These are phyloP conservation scores for Lucilia sericata DNA, from an alignment of 1,140 invertebrate genomes.

Conservation along the genomic window DNA sequence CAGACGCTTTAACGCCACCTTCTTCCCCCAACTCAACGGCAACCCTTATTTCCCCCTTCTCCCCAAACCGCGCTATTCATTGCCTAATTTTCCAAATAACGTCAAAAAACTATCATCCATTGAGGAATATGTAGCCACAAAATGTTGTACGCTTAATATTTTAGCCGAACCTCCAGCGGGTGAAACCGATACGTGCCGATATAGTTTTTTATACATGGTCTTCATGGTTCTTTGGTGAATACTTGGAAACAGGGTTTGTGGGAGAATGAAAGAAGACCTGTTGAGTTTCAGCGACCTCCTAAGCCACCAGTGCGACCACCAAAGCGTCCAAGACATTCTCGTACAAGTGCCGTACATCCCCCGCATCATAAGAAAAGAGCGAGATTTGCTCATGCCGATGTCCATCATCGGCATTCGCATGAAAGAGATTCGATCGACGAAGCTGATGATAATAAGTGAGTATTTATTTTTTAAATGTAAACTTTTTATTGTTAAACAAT, in stretches of 20 bases:
- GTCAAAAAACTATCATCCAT: neutral
- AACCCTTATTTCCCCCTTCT: conserved; percentile 43
- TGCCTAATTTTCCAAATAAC: conserved; percentile 23
- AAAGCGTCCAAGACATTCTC: conserved; percentile 62
- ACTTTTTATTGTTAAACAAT: no score
- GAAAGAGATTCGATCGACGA: conserved; percentile 18
- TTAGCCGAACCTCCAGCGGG: conserved; percentile 65
- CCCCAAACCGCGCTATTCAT: conserved; percentile 1
- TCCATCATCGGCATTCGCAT: conserved; percentile 2
- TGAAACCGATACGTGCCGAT: conserved; percentile 68
- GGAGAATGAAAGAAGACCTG: conserved; percentile 67
- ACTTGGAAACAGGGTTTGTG: conserved; percentile 73
- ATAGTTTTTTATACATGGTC: conserved; percentile 73
- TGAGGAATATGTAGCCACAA: conserved; percentile 52
- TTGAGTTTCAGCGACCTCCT: conserved; percentile 63
- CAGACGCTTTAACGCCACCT: conserved; percentile 3
- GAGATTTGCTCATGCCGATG: conserved; percentile 53
- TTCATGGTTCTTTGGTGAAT: conserved; percentile 71
- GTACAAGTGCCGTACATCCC: conserved; percentile 55
- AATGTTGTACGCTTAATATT: conserved; percentile 67
- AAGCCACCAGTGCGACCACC: conserved; percentile 62
- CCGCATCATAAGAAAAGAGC: conserved; percentile 61
- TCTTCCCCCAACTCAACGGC: conserved; percentile 48
- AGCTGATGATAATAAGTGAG: conserved; percentile 31
- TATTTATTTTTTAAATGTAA: neutral